Conservation (phyloP, 2,113 vertebrate species). For the Hirundichthys speculiger region DNA sequence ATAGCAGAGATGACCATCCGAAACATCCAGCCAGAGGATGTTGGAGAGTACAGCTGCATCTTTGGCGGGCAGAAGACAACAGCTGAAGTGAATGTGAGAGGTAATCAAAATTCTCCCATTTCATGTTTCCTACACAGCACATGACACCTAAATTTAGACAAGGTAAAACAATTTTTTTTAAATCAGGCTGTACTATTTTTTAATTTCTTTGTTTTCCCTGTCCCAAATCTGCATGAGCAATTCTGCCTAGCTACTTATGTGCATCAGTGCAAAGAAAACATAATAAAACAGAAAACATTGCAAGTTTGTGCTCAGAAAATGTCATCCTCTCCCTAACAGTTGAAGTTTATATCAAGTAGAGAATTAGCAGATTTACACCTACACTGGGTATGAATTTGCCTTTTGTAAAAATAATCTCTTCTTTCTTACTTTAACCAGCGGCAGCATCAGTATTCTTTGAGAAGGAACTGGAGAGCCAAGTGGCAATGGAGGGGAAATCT, state of each 20-base stretch:
- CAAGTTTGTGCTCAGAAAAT: no score
- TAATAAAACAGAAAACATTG: no score
- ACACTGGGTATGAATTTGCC: neutral
- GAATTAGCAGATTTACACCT: no score
- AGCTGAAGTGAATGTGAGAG: constrained; percentile 85
- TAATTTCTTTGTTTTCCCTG: no score
- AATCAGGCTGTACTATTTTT: no score
- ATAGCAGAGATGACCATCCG: constrained; percentile 82
- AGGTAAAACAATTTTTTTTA: no score
- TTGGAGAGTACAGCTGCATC: constrained; percentile 88
- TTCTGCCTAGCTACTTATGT: no score
- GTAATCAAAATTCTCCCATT: constrained; percentile 64
- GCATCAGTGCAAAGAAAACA: no score
- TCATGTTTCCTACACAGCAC: constrained; percentile 4
- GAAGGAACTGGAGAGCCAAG: constrained; percentile 77
- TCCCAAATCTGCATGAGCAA: no score
- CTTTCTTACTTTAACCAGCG: constrained; percentile 48
- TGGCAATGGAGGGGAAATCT: constrained; percentile 74
- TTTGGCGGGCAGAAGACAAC: constrained; percentile 85
- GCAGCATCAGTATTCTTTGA: constrained; percentile 82
- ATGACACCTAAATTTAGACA: no score
- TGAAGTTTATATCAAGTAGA: no score
- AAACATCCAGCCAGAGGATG: constrained; percentile 79
- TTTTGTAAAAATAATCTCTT: neutral
- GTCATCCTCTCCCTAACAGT: no score